A percentile compares a stretch with the other conserved stretches of the same genome.
phyloP scores from a whole-genome alignment of 2,888 invertebrate species.

The Leistus spinibarbis region DNA sequence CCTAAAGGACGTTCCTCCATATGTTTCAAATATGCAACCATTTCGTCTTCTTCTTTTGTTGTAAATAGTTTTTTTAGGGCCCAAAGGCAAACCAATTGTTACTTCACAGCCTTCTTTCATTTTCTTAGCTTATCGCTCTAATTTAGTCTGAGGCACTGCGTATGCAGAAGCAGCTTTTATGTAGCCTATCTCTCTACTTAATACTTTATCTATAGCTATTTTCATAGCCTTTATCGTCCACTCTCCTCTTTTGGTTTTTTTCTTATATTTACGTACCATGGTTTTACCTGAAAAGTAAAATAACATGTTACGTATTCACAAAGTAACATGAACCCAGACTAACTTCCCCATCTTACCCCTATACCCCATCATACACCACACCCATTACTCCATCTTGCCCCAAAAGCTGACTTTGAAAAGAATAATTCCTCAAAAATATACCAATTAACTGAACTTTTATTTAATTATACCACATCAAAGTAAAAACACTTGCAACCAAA shows the following conservation, averaged over 20 bases:
- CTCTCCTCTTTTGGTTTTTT: neutral
- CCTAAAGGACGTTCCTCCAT: constrained; percentile 42
- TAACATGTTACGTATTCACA: neutral
- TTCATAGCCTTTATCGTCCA: neutral
- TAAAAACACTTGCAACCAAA: neutral
- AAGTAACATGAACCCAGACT: too few species aligned
- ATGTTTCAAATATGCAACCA: constrained; percentile 26
- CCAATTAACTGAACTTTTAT: neutral
- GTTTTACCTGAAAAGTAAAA: neutral
- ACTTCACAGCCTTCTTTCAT: neutral
- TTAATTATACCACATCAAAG: neutral
- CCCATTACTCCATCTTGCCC: neutral
- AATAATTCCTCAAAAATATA: neutral
- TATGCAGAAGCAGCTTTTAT: neutral
- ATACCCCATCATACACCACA: neutral
- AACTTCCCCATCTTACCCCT: too few species aligned
- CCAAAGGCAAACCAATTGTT: neutral
- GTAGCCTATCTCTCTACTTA: neutral
- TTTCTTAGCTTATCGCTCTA: neutral
- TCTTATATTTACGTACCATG: neutral
- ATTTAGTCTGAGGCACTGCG: neutral
- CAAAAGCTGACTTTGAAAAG: neutral
- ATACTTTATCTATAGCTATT: neutral
- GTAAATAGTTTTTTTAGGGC: constrained; percentile 24
- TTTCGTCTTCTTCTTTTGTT: constrained; percentile 39